Conservation (phyloP, 2,797 vertebrate species). For the Acestrorhynchus altus region DNA sequence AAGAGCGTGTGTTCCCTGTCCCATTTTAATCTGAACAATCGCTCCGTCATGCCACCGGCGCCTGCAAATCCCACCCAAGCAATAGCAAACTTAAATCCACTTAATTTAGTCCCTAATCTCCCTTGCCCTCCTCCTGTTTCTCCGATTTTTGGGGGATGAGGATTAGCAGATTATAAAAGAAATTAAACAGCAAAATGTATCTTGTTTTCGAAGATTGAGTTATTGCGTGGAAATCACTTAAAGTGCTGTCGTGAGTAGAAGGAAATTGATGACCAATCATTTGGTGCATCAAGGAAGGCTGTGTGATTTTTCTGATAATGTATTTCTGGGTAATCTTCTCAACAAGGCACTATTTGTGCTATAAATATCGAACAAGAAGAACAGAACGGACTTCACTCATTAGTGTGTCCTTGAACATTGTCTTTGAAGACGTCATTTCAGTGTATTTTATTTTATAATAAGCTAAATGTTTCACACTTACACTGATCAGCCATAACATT, state of each 20-base stretch:
- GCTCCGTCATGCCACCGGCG: constrained; percentile 28
- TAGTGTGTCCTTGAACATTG: background rate
- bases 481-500: no score
- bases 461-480: no score
- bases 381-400: background rate
- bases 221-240: constrained; percentile 35
- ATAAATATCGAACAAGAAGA: background rate
- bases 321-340: constrained; percentile 15
- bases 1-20: constrained; percentile 41
- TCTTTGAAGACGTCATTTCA: background rate
- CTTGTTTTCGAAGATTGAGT: constrained; percentile 52
- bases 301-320: constrained; percentile 21
- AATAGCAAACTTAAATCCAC: constrained; percentile 53
- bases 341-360: background rate
- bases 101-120: constrained; percentile 58
- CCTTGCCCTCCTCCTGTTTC: constrained; percentile 37
- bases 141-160: constrained; percentile 47
- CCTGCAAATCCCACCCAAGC: constrained; percentile 55
- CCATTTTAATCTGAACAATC: constrained; percentile 49
- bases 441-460: no score
- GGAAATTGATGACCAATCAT: constrained; percentile 19
- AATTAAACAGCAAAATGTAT: constrained; percentile 53
- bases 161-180: constrained; percentile 62
- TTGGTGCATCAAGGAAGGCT: constrained; percentile 8
- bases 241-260: constrained; percentile 10